Percentiles rank a stretch among this genome's conserved stretches.
These are phyloP conservation scores for Aplochiton taeniatus DNA, from an alignment of 2,797 vertebrate species.

Conservation along the genomic window DNA sequence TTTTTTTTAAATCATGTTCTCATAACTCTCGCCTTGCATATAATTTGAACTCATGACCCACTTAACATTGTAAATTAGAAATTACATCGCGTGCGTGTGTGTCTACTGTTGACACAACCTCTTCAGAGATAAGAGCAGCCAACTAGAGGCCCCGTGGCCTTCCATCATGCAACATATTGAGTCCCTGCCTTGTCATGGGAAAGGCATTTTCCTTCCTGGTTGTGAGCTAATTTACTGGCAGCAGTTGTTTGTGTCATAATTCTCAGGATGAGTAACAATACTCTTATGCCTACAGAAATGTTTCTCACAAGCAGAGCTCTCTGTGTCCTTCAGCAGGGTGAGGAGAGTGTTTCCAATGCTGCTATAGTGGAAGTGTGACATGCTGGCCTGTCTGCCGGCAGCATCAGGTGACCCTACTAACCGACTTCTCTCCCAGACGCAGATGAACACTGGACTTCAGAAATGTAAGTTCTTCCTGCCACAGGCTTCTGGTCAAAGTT, in stretches of 20 bases:
- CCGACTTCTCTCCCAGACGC: slow-evolving; percentile 91
- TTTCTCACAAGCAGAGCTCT: slow-evolving; percentile 2
- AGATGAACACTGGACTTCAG: slow-evolving; percentile 99
- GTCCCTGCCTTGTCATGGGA: slow-evolving; percentile 34
- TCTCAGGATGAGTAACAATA: slow-evolving; percentile 28
- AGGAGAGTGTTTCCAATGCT: slow-evolving; percentile 82
- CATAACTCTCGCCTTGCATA: not conserved
- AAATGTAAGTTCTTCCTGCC: slow-evolving; percentile 86
- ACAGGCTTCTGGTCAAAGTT: not conserved
- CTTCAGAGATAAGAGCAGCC: slow-evolving; percentile 21
- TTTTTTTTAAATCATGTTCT: no score
- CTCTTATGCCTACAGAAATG: slow-evolving; percentile 1
- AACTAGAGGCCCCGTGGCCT: slow-evolving; percentile 34
- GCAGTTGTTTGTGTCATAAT: not conserved
- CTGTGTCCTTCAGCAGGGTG: slow-evolving; percentile 78
- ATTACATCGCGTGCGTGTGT: no score
- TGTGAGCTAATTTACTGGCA: no score
- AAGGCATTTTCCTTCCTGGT: slow-evolving; percentile 24
- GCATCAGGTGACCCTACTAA: slow-evolving; percentile 88
- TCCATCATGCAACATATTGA: slow-evolving; percentile 34
- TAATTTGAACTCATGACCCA: not conserved
- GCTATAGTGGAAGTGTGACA: slow-evolving; percentile 90
- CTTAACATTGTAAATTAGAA: not conserved
- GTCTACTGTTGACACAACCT: not conserved
- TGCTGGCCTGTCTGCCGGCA: slow-evolving; percentile 96